These are phyloP conservation scores for Trichoplax adhaerens DNA, from an alignment of 37 sponge, comb jelly and placozoan species.

Conservation along the genomic window DNA sequence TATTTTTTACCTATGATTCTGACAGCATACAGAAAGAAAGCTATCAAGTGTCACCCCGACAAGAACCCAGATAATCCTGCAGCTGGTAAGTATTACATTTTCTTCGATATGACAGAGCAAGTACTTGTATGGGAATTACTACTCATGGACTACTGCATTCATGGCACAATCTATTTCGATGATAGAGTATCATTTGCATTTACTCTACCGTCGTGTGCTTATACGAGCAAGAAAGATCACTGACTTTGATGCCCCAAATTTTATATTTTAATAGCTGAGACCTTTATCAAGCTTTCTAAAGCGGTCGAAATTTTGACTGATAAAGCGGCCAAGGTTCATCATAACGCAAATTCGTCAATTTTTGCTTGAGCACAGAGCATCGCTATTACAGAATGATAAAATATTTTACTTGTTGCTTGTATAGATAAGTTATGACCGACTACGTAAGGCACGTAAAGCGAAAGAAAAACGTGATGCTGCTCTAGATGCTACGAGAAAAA, in stretches of 20 bases:
- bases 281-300: constrained; percentile 67
- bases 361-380: neutral
- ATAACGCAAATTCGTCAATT: no score
- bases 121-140: no score
- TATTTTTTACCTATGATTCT: constrained; percentile 23
- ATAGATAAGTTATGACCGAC: constrained; percentile 53
- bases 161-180: no score
- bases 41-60: neutral
- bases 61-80: constrained; percentile 64
- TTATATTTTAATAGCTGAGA: constrained; percentile 14
- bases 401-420: no score
- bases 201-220: no score
- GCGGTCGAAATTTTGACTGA: constrained; percentile 49
- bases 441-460: constrained; percentile 38
- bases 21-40: constrained; percentile 1
- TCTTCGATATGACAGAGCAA: no score
- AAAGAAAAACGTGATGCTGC: constrained; percentile 36
- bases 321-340: constrained; percentile 33
- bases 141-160: no score
- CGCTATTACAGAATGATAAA: neutral
- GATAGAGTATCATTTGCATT: no score
- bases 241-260: no score
- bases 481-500: constrained; percentile 45
- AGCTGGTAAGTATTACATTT: constrained; percentile 6
- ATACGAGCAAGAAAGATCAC: no score